Percentiles rank a stretch among this genome's conserved stretches.
Conservation (phyloP, 2,888 invertebrate genomes). For the Orthonevra nobilis region DNA sequence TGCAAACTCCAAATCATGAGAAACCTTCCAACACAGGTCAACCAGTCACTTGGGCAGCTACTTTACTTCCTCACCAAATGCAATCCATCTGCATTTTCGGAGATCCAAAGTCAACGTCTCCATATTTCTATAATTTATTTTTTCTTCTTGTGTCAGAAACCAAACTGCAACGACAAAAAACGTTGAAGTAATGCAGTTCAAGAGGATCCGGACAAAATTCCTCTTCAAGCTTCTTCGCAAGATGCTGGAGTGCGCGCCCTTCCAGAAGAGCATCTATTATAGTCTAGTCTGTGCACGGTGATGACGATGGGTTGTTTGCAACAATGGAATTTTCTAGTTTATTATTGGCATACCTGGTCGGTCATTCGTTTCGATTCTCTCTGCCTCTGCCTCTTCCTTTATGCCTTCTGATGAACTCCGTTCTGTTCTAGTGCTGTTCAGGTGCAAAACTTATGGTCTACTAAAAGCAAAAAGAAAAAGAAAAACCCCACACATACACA, state of each 20-base stretch:
- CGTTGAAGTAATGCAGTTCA: constrained; percentile 62
- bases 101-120: too few species aligned
- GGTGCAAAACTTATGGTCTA: constrained; percentile 39
- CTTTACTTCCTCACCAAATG: too few species aligned
- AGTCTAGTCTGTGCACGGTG: constrained; percentile 52
- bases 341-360: constrained; percentile 69
- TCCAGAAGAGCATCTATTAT: constrained; percentile 63
- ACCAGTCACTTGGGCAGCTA: too few species aligned
- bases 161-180: constrained; percentile 20
- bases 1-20: too few species aligned
- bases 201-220: constrained; percentile 67
- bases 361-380: constrained; percentile 65
- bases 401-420: constrained; percentile 39
- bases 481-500: constrained; percentile 15
- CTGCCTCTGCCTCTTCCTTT: constrained; percentile 50
- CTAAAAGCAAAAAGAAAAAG: too few species aligned
- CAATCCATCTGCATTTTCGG: too few species aligned
- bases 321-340: constrained; percentile 70
- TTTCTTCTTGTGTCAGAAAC: too few species aligned
- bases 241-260: constrained; percentile 24
- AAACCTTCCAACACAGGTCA: too few species aligned
- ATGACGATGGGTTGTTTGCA: constrained; percentile 68
- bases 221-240: too few species aligned
- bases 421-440: constrained; percentile 30
- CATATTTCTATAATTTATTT: too few species aligned